These are phyloP conservation scores for Andrena bicolor DNA, from an alignment of 2,888 invertebrate species.

Conservation along the genomic window DNA sequence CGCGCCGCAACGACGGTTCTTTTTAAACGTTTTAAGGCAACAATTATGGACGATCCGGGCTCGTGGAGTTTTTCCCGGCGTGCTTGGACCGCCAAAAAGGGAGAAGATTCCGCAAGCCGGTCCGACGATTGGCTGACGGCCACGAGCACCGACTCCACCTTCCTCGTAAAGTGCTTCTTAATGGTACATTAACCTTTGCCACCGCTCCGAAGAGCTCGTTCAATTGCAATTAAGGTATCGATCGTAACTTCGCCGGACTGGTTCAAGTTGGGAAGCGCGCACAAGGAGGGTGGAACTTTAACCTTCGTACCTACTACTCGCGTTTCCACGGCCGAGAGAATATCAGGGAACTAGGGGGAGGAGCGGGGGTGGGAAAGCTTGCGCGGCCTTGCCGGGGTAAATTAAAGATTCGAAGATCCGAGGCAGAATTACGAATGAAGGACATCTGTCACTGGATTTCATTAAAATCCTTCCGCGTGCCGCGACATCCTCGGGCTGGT, in stretches of 20 bases:
- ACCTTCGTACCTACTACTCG: neutral
- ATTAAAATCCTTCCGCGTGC: constrained; percentile 61
- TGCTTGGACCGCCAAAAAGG: neutral
- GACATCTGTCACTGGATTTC: constrained; percentile 63
- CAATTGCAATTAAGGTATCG: constrained; percentile 67
- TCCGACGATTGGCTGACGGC: constrained; percentile 29
- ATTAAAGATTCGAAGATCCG: constrained; percentile 37
- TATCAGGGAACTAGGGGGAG: neutral
- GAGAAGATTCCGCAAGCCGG: constrained; percentile 3
- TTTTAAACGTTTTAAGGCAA: too few species aligned
- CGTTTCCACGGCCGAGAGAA: neutral
- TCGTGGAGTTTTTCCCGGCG: neutral
- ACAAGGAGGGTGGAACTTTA: neutral
- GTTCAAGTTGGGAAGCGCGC: constrained; percentile 15
- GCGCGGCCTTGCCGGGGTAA: constrained; percentile 9
- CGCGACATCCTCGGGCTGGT: constrained; percentile 53
- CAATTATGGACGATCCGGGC: neutral
- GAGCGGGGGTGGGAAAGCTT: neutral
- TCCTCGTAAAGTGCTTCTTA: constrained; percentile 57
- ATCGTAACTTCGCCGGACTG: constrained; percentile 58
- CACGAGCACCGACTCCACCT: constrained; percentile 34
- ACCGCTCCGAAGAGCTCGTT: constrained; percentile 59
- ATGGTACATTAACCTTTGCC: constrained; percentile 68
- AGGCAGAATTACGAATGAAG: constrained; percentile 49
- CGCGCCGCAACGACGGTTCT: too few species aligned